Conservation (phyloP, 2,888 invertebrate genomes). For the Catocala fraxini region DNA sequence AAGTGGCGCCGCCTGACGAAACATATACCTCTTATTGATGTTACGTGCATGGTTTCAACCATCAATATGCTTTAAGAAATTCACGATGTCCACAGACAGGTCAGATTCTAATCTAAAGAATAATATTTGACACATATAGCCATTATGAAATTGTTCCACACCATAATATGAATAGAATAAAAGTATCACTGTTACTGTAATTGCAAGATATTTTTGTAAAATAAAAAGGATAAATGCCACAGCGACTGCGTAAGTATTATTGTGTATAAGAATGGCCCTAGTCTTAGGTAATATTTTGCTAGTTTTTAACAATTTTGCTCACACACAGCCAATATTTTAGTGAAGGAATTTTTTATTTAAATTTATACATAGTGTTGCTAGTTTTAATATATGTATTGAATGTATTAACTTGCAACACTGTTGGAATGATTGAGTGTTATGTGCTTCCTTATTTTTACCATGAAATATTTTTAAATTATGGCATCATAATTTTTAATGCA, state of each 20-base stretch:
- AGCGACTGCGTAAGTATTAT: constrained; percentile 69
- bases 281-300: constrained; percentile 80
- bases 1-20: neutral
- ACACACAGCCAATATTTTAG: constrained; percentile 66
- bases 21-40: no score
- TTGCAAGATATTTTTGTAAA: constrained; percentile 71
- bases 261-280: constrained; percentile 75
- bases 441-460: constrained; percentile 62
- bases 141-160: constrained; percentile 43
- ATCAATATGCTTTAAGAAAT: no score
- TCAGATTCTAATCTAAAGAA: neutral
- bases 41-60: no score
- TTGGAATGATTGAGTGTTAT: constrained; percentile 40
- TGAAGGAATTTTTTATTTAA: constrained; percentile 38
- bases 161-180: constrained; percentile 9
- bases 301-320: constrained; percentile 75
- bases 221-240: constrained; percentile 48
- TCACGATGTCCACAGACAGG: neutral
- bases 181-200: constrained; percentile 64
- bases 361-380: constrained; percentile 40
- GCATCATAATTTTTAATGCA: constrained; percentile 47
- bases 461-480: constrained; percentile 46
- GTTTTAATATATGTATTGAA: constrained; percentile 28
- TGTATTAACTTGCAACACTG: constrained; percentile 47
- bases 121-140: constrained; percentile 27